phyloP scores from a whole-genome alignment of 2,797 vertebrate species.

The Hydrophis major region DNA sequence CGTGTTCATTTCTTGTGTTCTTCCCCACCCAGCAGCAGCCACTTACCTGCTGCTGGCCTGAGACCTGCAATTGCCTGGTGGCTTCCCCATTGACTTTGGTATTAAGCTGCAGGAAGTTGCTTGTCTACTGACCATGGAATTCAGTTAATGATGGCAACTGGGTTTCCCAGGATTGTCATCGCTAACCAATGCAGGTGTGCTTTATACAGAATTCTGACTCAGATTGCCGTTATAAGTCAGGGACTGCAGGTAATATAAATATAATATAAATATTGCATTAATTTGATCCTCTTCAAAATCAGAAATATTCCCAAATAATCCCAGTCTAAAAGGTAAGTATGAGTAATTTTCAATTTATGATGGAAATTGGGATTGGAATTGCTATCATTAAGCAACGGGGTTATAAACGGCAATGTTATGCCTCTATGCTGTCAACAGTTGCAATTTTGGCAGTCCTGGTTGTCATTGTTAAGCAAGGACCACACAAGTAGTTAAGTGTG shows the following conservation, averaged over 20 bases:
- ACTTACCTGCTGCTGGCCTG: background rate
- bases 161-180: background rate
- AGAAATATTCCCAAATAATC: background rate
- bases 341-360: background rate
- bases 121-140: background rate
- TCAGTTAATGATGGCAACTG: background rate
- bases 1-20: background rate
- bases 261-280: background rate
- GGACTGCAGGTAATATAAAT: background rate
- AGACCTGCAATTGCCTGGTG: background rate
- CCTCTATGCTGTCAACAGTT: background rate
- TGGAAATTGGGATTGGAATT: background rate
- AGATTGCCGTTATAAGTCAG: background rate
- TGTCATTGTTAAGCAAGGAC: background rate
- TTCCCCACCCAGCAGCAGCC: background rate
- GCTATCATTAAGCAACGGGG: background rate
- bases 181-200: background rate
- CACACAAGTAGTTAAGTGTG: background rate
- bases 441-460: background rate
- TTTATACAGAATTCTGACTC: background rate
- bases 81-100: background rate
- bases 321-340: background rate
- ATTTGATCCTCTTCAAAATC: background rate
- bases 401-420: background rate
- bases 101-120: background rate